Conservation (phyloP, 2,888 invertebrate species). For the Patella ulyssiponensis region DNA sequence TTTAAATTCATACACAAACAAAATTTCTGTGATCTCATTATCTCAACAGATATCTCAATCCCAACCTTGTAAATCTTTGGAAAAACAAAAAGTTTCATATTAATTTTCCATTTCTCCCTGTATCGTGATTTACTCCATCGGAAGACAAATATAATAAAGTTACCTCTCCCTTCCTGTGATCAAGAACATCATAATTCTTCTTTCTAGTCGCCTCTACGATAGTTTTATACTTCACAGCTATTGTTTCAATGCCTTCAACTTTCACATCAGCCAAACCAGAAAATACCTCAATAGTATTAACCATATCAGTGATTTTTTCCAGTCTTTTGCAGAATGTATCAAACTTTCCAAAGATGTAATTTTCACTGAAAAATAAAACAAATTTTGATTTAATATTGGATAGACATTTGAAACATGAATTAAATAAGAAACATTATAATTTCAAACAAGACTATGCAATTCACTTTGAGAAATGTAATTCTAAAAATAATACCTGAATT, state of each 20-base stretch:
- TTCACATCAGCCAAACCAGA: constrained; percentile 82
- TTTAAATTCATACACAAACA: neutral
- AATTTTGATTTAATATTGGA: neutral
- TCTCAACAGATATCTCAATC: neutral
- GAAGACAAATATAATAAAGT: constrained; percentile 3
- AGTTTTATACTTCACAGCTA: constrained; percentile 86
- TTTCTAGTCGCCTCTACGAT: constrained; percentile 86
- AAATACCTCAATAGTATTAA: constrained; percentile 90
- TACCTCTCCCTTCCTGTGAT: constrained; percentile 86
- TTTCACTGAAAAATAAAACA: constrained; percentile 79
- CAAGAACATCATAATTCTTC: constrained; percentile 91
- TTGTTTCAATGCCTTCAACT: constrained; percentile 73
- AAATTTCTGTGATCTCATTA: neutral
- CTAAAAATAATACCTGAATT: constrained; percentile 76
- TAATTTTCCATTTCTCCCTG: too few species aligned
- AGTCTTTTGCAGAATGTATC: constrained; percentile 93
- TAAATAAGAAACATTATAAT: too few species aligned
- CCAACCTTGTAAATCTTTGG: too few species aligned
- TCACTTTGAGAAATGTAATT: too few species aligned
- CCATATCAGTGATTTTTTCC: constrained; percentile 89
- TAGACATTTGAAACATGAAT: too few species aligned
- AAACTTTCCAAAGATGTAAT: constrained; percentile 97
- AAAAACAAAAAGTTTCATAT: too few species aligned
- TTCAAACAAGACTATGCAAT: too few species aligned
- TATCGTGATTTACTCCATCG: too few species aligned